Base-by-base conservation (phyloP, 2,113 vertebrate species). In the Xyliphius kryptos region DNA sequence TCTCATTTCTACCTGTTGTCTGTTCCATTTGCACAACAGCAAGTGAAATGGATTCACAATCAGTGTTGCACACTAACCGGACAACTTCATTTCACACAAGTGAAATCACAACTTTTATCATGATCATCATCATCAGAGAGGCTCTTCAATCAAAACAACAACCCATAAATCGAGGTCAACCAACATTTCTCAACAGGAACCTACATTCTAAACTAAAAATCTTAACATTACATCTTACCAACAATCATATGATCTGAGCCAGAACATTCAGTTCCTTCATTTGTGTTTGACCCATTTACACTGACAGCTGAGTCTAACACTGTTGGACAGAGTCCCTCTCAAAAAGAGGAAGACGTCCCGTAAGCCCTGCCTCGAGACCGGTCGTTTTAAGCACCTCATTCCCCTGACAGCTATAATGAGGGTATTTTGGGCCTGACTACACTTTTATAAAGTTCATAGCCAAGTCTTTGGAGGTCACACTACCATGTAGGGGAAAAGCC, bases 401-500 rank as follows among this genome's bases (percentile, higher is more conserved):
- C 56, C 36, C 40, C 3, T 67, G 14, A 32, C 17, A 51, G 41
- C 56, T 21, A 50, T 52, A 61, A 58, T 55, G 32, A 58, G 37
- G 5, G 32, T 62, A 61, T 57, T 63, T 57, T 51, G 47, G 37
- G 41, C 16, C 19, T 14, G 20, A 40, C 15, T 22, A 41, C 53
- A 63, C 17, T 32, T 48, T 72, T 26, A 48, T 21, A 16, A 59
- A 47, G 15, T 58, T 54, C 19, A 21, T 46, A 13, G 54, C 19
- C 38, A 58, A 58, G 58, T 57, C 19, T 62, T 37, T 56, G 12
- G 49, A 65, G 22, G 17, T 36, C 14, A 32, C 13, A 49, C 46
- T 38, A 53, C 55, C 26, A 63, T 72, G 26, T 58, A 67, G 41
- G 47, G 53, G 9, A 58, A n/a, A 41, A 48, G 22, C 20, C 19